Conservation (phyloP, 2,113 vertebrate species). For the Pantherophis guttatus region DNA sequence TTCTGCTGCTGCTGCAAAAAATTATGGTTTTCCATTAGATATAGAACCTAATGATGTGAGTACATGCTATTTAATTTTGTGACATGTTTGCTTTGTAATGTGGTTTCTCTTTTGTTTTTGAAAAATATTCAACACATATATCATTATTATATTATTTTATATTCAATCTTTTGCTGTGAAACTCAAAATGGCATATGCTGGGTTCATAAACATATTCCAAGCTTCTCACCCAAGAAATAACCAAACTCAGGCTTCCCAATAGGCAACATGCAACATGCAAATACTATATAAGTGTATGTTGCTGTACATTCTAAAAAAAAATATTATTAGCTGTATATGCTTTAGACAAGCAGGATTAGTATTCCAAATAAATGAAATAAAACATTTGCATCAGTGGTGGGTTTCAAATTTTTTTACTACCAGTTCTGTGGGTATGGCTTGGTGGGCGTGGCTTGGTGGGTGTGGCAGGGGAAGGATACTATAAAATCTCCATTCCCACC, state of each 20-base stretch:
- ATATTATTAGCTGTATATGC: not conserved
- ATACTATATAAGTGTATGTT: not conserved
- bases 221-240: not conserved
- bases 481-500: too few species aligned
- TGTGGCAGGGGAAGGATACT: too few species aligned
- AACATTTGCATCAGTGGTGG: not conserved
- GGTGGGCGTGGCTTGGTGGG: too few species aligned
- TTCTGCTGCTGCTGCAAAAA: not conserved
- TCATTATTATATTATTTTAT: not conserved
- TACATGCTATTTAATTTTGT: not conserved
- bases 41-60: not conserved
- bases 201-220: not conserved
- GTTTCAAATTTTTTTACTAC: too few species aligned
- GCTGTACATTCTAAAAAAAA: not conserved
- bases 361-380: not conserved
- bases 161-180: not conserved
- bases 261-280: not conserved
- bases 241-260: not conserved
- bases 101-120: not conserved
- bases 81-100: not conserved
- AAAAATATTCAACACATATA: not conserved
- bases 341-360: not conserved
- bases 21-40: not conserved
- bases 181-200: not conserved
- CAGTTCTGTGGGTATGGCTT: too few species aligned